These are phyloP conservation scores for Ooceraea biroi DNA, from an alignment of 1,140 invertebrate species.

Conservation along the genomic window DNA sequence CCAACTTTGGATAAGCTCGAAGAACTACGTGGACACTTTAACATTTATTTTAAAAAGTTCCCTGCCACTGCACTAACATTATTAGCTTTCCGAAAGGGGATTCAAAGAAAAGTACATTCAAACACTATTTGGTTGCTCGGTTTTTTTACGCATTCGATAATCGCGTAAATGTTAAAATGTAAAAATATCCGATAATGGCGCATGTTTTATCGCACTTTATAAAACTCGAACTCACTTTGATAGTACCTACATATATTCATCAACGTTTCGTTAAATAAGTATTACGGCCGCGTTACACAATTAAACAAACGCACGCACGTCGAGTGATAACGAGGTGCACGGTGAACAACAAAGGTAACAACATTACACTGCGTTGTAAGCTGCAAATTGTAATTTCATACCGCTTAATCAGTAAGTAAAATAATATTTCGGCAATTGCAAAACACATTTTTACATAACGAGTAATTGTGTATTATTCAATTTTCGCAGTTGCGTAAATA, in stretches of 20 bases:
- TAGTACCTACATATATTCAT: not conserved
- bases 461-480: conserved; percentile 2
- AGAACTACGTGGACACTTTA: conserved; percentile 16
- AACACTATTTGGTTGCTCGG: not conserved
- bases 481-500: conserved; percentile 17
- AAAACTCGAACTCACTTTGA: conserved; percentile 3
- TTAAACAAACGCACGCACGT: conserved; percentile 65
- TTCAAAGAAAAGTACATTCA: not conserved
- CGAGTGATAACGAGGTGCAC: conserved; percentile 43
- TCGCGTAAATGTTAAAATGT: too few species aligned
- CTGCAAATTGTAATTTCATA: conserved; percentile 44
- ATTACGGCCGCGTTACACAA: conserved; percentile 39
- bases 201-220: not conserved
- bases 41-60: conserved; percentile 15
- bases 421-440: conserved; percentile 25
- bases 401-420: conserved; percentile 27
- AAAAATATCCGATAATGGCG: too few species aligned
- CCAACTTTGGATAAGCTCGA: conserved; percentile 30
- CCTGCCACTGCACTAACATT: not conserved
- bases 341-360: conserved; percentile 37
- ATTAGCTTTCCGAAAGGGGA: not conserved
- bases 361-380: conserved; percentile 1
- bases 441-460: conserved; percentile 17
- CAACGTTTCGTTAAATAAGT: conserved; percentile 27
- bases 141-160: too few species aligned